Conservation (phyloP, 2,888 invertebrate species). For the Poecilobothrus nobilitatus region DNA sequence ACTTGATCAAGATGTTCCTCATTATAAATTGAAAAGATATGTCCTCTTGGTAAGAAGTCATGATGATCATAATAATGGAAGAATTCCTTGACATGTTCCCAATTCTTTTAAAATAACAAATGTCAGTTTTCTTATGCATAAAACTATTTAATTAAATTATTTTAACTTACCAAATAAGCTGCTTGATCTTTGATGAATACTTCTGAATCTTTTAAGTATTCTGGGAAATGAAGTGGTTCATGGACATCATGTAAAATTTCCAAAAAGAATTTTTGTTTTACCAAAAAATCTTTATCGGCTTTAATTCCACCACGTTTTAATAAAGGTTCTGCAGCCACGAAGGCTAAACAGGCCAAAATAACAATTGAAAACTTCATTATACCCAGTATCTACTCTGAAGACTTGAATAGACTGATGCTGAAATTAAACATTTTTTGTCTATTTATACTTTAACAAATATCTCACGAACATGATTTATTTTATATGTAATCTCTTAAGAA, state of each 20-base stretch:
- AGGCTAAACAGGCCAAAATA: not conserved
- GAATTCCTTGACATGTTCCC: not conserved
- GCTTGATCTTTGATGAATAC: not conserved
- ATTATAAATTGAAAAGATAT: constrained; percentile 2
- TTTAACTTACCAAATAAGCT: not conserved
- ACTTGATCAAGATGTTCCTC: not conserved
- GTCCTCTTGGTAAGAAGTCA: not conserved
- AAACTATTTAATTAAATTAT: not conserved
- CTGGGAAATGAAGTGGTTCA: constrained; percentile 22
- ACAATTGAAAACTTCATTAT: constrained; percentile 2
- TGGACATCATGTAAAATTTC: constrained; percentile 31
- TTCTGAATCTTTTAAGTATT: not conserved
- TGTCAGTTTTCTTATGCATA: not conserved
- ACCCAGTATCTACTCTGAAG: not conserved
- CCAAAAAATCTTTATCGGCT: constrained; percentile 31
- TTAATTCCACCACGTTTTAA: constrained; percentile 11
- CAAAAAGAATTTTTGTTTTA: constrained; percentile 33
- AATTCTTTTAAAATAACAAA: not conserved
- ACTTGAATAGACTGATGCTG: not conserved
- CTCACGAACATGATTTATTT: no score
- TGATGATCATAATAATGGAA: not conserved
- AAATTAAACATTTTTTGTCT: not conserved
- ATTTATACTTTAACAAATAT: not conserved
- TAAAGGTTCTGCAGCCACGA: not conserved
- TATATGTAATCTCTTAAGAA: no score